Percentiles rank a stretch among this genome's conserved stretches.
Conservation (phyloP, 2,888 invertebrate genomes). For the Flexamia atlantica region DNA sequence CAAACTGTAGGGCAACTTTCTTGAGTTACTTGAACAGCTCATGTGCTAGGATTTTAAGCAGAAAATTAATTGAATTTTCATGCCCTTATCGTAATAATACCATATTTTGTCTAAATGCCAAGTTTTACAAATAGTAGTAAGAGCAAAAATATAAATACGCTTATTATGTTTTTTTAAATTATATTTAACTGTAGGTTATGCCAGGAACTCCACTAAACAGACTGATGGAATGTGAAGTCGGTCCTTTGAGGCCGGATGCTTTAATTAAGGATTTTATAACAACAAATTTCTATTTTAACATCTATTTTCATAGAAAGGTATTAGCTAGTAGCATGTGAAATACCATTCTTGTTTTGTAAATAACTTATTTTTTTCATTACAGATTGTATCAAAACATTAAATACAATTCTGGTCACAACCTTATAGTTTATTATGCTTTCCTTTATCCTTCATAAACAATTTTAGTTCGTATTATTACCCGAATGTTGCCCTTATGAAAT, state of each 20-base stretch:
- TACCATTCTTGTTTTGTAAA: constrained; percentile 16
- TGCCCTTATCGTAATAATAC: too few species aligned
- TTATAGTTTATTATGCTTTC: background rate
- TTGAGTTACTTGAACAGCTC: too few species aligned
- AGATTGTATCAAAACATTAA: background rate
- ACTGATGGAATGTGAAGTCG: constrained; percentile 1
- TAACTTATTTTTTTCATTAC: background rate
- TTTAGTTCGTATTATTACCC: too few species aligned
- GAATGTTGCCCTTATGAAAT: too few species aligned
- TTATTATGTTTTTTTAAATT: background rate
- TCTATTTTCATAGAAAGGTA: constrained; percentile 16
- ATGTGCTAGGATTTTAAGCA: too few species aligned
- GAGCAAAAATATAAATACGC: constrained; percentile 1
- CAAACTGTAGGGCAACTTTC: too few species aligned
- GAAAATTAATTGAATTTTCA: too few species aligned
- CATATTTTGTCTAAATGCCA: too few species aligned
- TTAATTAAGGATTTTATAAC: background rate
- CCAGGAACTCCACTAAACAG: background rate
- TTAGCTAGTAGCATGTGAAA: background rate
- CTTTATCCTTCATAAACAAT: too few species aligned
- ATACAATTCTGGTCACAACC: constrained; percentile 24
- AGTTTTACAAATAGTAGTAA: background rate
- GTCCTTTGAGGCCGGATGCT: background rate
- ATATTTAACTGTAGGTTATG: background rate
- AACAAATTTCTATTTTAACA: background rate